A percentile compares a stretch with the other conserved stretches of the same genome.
These are phyloP conservation scores for Okamejei kenojei DNA, from an alignment of 2,797 vertebrate genomes.

Conservation along the genomic window DNA sequence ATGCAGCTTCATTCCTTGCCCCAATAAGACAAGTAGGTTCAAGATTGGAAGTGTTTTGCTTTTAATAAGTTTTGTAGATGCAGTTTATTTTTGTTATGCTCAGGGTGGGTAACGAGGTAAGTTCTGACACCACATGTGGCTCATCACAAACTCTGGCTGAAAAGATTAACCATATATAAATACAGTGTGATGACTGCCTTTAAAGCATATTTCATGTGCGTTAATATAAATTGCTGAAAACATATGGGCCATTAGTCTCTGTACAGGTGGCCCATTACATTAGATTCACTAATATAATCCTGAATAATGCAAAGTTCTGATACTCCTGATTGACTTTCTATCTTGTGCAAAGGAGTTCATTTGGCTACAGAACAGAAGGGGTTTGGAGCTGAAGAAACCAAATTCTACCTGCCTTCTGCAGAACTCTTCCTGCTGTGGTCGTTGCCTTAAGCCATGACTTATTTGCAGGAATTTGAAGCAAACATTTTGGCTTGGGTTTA, in stretches of 20 bases:
- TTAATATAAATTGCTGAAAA: background rate
- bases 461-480: conserved; percentile 24
- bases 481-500: background rate
- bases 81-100: background rate
- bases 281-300: background rate
- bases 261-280: background rate
- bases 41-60: background rate
- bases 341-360: background rate
- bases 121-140: too few relatives aligned
- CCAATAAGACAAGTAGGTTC: too few relatives aligned
- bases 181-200: background rate
- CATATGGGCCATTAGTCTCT: background rate
- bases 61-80: background rate
- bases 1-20: too few relatives aligned
- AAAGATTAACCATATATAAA: background rate
- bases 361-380: background rate
- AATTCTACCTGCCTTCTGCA: background rate
- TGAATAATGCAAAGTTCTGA: conserved; percentile 12
- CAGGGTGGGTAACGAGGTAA: background rate
- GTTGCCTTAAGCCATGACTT: background rate
- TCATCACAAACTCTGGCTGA: background rate
- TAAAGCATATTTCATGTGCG: background rate
- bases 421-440: background rate
- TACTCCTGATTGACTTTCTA: background rate
- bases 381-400: background rate